Evolutionary conservation across 23 tunicate genomes (phyloP).

Genomic region (Styela clava): DNA sequence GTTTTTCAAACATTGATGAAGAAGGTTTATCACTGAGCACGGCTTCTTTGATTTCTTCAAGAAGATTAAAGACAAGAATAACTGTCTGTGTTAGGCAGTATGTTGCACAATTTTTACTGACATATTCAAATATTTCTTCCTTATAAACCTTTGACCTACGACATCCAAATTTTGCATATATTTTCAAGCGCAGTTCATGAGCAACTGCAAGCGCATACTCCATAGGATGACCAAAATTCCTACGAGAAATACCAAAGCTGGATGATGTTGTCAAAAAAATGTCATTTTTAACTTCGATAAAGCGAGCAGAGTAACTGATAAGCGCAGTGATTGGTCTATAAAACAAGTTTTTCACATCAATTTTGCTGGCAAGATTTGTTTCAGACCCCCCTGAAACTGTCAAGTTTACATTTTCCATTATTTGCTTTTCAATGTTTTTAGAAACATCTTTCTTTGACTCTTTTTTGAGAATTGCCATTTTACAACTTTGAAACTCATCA

Average conservation of each 20-base stretch:
- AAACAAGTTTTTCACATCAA: background rate
- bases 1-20: background rate
- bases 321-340: background rate
- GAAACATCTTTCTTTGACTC: background rate
- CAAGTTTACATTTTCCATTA: background rate
- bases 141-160: background rate
- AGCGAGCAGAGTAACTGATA: background rate
- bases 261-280: background rate
- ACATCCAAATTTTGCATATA: background rate
- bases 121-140: background rate
- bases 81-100: background rate
- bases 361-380: background rate
- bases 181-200: background rate
- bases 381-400: background rate
- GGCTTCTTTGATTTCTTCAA: background rate
- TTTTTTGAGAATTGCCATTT: background rate
- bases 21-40: background rate
- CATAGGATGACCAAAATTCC: no score
- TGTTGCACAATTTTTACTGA: background rate
- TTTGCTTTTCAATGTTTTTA: background rate
- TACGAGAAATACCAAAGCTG: background rate
- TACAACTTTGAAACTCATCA: background rate
- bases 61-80: background rate
- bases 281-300: background rate
- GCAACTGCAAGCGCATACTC: background rate